Evolutionary conservation across 2,888 invertebrate species (phyloP).

Genomic region (Dioctria linearis): DNA sequence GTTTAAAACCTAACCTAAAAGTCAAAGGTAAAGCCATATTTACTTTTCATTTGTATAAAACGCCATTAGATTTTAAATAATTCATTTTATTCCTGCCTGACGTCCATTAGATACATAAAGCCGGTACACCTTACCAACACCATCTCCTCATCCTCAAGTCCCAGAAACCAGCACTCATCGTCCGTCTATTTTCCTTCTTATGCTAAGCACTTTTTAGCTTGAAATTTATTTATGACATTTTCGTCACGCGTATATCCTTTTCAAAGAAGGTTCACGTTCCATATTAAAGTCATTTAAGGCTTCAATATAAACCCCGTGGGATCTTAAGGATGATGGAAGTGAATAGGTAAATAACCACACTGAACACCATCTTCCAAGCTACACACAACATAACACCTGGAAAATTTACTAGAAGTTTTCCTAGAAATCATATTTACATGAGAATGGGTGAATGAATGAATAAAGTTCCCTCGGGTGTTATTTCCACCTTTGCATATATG

Average conservation of each 20-base stretch:
- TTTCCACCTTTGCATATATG: background rate
- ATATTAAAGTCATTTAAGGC: conserved; percentile 28
- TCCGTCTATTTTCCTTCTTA: background rate
- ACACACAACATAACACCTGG: conserved; percentile 5
- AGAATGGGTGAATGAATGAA: conserved; percentile 16
- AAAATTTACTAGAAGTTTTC: conserved; percentile 22
- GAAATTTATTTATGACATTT: conserved; percentile 38
- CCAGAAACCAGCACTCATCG: no score
- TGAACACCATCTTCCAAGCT: background rate
- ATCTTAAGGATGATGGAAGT: conserved; percentile 31
- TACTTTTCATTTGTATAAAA: conserved; percentile 28
- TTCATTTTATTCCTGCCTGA: background rate
- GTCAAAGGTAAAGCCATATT: background rate
- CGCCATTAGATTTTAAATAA: conserved; percentile 21
- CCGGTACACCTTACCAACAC: no score
- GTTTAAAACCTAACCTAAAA: background rate
- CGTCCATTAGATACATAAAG: background rate
- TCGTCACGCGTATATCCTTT: background rate
- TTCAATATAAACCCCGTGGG: conserved; percentile 21
- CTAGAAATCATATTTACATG: conserved; percentile 43
- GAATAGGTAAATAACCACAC: conserved; percentile 43
- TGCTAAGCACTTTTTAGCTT: conserved; percentile 34
- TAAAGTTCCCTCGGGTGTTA: conserved; percentile 40
- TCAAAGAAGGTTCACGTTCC: conserved; percentile 13
- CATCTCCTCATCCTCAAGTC: background rate